Base-by-base conservation (phyloP, 2,113 vertebrate species). In the Gracilinanus agilis region DNA sequence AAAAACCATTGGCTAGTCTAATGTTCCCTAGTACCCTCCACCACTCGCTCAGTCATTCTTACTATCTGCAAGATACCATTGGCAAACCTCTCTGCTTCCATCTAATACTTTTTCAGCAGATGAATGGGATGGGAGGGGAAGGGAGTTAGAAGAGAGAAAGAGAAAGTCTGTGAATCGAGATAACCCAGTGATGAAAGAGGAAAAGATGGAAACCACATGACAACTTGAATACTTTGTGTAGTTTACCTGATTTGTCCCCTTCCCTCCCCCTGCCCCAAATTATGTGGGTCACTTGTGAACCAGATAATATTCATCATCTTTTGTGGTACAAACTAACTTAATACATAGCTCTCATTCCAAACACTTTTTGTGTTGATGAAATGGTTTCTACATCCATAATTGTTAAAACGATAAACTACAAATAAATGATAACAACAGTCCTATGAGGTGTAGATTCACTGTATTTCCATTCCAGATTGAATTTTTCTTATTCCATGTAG, bases 361-460 rank as follows among this genome's bases (percentile, higher is more conserved):
- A 93, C 93, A 94, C 92, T 88, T 9, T 34, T 94, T 95, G 53
- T 96, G 94, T 93, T 89, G 67, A 88, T 44, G 40, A 93, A 90
- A 94, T 44, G 95, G 83, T 49, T 90, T 90, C 93, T 88, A 95
- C 93, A 97, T 54, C 88, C 0, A 1, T 25, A 91, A 95, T 88
- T 24, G 44, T 21, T 55, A 89, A 29, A 53, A 97, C 97, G 90
- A 83, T 53, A 92, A 96, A 95, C 19, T 61, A 92, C 95, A 95
- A 90, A 58, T 16, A 97, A 91, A 61, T 88, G 53, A 88, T 55
- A 94, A 91, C 90, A n/a, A 29, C 24, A 92, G 49, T 91, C 89
- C 92, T 49, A 90, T 0, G 40, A 94, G 96, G 83, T 54, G 95
- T 29, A 44, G 44, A 91, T 93, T 93, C 75, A 97, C 92, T 67